Evolutionary conservation across 2,113 vertebrate genomes (phyloP), one percentile per base, ranked within the genome.

Genomic region (Tyto alba): DNA sequence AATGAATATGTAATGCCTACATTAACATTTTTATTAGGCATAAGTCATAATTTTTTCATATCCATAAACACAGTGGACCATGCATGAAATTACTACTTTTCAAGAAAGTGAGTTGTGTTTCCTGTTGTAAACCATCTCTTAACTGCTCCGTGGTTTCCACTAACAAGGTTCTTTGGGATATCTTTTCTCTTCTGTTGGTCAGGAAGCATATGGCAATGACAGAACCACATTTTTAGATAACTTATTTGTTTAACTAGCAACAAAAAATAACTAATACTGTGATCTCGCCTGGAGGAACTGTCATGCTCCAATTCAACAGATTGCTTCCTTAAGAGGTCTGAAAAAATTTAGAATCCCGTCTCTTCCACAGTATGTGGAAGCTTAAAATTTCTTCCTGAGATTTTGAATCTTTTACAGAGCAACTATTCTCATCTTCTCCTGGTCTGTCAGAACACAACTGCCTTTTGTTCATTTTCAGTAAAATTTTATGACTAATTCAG

Each of bases 1-100:
- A 92, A 92, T 88, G 57, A 95, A 96, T 92, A 78, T 79, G 17
- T 87, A 96, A 92, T 81, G 11, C 8, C 14, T 63, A 79, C 13
- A 83, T 95, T 92, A 93, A 88, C 71, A 92, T 95, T 96, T 95
- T 92, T 93, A 94, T 97, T 86, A 92, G 68, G 47, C 72, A 74
- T 40, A 86, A 90, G 66, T 55, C 41, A 89, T 87, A 17, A 38
- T 85, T 75, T 92, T 94, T 95, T 94, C 41, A 76, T 93, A 92
- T 75, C 32, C 36, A 85, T 75, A 90, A 96, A 73, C 80, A 94
- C 83, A 62, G 88, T 62, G 87, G 90, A 95, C 71, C 89, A 89
- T 92, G 73, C 95, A 85, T 79, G 76, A 95, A 94, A 96, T 96
- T 68, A 64, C 36, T 72, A 16, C 68, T 90, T 94, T 95, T 96